Evolutionary conservation across 2,888 invertebrate genomes (phyloP).

Genomic region (Caenorhabditis drosophilae): DNA sequence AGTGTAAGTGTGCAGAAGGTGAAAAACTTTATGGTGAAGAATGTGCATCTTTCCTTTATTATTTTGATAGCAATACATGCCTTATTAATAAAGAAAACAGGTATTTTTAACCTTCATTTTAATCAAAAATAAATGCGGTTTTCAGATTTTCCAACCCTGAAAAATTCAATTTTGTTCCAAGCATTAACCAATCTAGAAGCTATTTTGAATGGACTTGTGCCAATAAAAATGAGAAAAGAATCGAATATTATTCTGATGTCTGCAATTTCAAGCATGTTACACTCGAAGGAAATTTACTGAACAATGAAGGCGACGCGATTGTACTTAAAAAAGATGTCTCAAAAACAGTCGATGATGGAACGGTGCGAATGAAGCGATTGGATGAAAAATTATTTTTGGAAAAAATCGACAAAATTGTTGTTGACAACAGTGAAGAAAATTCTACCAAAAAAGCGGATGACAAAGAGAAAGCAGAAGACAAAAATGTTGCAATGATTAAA

Average conservation of each 20-base stretch:
- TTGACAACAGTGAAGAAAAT: constrained; percentile 7
- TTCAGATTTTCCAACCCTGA: constrained; percentile 63
- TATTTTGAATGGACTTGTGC: constrained; percentile 67
- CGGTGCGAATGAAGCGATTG: constrained; percentile 18
- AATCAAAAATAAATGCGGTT: neutral
- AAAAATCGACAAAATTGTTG: constrained; percentile 26
- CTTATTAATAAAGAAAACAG: constrained; percentile 67
- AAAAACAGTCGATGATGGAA: too few relatives aligned
- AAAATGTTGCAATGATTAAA: constrained; percentile 13
- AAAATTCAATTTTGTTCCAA: constrained; percentile 60
- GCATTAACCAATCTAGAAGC: constrained; percentile 45
- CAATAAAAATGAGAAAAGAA: constrained; percentile 41
- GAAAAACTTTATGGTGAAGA: constrained; percentile 55
- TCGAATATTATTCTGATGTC: constrained; percentile 23
- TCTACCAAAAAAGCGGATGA: constrained; percentile 9
- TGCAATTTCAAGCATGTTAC: constrained; percentile 22
- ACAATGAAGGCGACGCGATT: constrained; percentile 25
- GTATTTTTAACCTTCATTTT: constrained; percentile 12
- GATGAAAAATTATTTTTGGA: constrained; percentile 33
- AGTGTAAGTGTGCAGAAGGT: constrained; percentile 40
- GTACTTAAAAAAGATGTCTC: constrained; percentile 24
- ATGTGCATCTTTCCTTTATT: constrained; percentile 66
- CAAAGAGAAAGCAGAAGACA: constrained; percentile 5
- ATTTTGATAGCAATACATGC: constrained; percentile 65
- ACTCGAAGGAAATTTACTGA: constrained; percentile 33